Conservation (phyloP, 2,797 vertebrate species). For the Galagoides demidoff region DNA sequence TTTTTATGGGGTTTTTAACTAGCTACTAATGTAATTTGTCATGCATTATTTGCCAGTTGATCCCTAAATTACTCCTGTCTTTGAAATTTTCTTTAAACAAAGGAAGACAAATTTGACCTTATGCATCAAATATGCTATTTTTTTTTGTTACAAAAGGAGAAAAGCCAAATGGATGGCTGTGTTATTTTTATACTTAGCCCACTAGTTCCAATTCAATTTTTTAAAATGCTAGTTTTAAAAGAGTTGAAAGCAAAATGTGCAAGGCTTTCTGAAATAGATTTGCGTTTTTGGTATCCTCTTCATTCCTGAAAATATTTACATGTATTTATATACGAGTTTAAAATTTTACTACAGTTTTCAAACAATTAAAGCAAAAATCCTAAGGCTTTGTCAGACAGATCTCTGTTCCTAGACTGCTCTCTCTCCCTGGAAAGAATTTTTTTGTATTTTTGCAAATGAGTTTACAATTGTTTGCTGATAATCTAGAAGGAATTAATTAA, state of each 20-base stretch:
- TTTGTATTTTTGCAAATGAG: background rate
- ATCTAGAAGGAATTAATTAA: background rate
- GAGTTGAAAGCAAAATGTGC: background rate
- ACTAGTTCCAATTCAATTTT: slow-evolving; percentile 22
- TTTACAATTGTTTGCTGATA: background rate
- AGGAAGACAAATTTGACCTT: slow-evolving; percentile 77
- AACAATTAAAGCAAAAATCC: background rate
- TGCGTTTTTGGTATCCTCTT: background rate
- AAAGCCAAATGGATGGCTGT: slow-evolving; percentile 66
- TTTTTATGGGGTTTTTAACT: slow-evolving; percentile 84
- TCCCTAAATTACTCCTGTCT: slow-evolving; percentile 81
- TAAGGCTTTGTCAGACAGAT: background rate
- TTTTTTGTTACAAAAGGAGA: background rate
- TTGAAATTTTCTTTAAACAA: slow-evolving; percentile 83
- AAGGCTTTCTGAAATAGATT: background rate
- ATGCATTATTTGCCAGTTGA: slow-evolving; percentile 83
- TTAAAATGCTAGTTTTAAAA: background rate
- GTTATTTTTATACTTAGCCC: slow-evolving; percentile 13
- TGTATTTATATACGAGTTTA: slow-evolving; percentile 11
- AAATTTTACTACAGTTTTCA: background rate
- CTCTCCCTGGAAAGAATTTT: background rate
- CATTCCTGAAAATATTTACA: background rate
- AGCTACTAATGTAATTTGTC: slow-evolving; percentile 85
- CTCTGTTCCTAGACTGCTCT: background rate
- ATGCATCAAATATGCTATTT: slow-evolving; percentile 65